These are phyloP conservation scores for Heliconius hortense DNA, from an alignment of 2,888 invertebrate genomes.

Conservation along the genomic window DNA sequence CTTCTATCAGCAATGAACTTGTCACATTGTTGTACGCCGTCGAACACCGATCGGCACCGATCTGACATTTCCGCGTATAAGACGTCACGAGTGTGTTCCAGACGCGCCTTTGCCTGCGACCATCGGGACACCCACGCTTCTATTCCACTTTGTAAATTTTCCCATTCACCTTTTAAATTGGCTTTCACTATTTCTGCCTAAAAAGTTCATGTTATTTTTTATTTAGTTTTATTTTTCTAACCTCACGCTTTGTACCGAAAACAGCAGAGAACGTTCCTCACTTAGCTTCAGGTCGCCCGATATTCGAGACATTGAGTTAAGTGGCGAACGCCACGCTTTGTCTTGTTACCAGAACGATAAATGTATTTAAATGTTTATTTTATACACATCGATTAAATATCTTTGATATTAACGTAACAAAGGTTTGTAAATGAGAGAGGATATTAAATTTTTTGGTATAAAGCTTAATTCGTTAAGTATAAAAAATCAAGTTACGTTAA, in stretches of 20 bases:
- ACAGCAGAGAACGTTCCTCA: too few species aligned
- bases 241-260: background rate
- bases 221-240: background rate
- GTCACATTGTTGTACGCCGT: slow-evolving; percentile 58
- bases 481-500: too few species aligned
- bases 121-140: slow-evolving; percentile 91
- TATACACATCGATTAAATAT: too few species aligned
- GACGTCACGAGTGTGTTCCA: slow-evolving; percentile 55
- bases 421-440: too few species aligned
- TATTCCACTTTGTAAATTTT: slow-evolving; percentile 86
- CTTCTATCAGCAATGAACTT: slow-evolving; percentile 57
- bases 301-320: too few species aligned
- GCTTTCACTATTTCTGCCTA: slow-evolving; percentile 91
- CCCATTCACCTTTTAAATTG: slow-evolving; percentile 85
- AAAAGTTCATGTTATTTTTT: background rate
- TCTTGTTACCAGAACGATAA: too few species aligned
- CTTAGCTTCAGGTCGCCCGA: too few species aligned
- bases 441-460: too few species aligned
- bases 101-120: slow-evolving; percentile 81
- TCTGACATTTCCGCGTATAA: slow-evolving; percentile 57
- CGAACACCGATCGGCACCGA: slow-evolving; percentile 63
- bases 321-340: background rate
- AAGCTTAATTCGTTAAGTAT: too few species aligned
- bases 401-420: too few species aligned
- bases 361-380: too few species aligned